A percentile compares a stretch with the other conserved stretches of the same genome.
These are phyloP conservation scores for Erinaceus europaeus DNA, from an alignment of 2,113 vertebrate species.

Conservation along the genomic window DNA sequence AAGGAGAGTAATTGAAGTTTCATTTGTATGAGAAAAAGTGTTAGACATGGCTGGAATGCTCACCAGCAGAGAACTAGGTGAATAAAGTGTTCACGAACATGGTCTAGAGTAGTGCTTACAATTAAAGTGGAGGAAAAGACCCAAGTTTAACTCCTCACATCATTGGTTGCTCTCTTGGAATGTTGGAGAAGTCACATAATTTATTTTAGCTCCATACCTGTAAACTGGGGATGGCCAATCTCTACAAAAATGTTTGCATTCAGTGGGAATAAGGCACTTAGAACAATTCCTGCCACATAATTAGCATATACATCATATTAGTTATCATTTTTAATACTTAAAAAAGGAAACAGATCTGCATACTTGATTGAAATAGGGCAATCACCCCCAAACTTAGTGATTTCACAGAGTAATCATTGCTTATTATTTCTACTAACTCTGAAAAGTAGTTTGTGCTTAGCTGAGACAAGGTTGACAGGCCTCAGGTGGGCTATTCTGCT, in stretches of 20 bases:
- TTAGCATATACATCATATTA: background rate
- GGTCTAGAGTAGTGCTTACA: background rate
- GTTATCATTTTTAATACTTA: slow-evolving; percentile 11
- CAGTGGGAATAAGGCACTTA: background rate
- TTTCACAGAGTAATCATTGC: background rate
- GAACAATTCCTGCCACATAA: background rate
- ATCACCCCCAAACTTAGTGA: background rate
- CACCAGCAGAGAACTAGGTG: background rate
- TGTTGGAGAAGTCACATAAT: background rate
- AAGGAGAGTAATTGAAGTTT: background rate
- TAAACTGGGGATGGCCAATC: background rate
- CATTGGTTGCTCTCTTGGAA: background rate
- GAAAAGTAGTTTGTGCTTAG: too few relatives aligned
- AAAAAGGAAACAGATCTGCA: background rate
- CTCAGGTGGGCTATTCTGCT: background rate
- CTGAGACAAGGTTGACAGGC: background rate
- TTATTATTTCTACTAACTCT: slow-evolving; percentile 5
- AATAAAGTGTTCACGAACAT: background rate
- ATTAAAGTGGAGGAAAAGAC: slow-evolving; percentile 12
- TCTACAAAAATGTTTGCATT: background rate
- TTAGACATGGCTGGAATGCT: background rate
- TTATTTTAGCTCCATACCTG: background rate
- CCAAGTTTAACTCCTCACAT: background rate
- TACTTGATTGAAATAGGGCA: background rate
- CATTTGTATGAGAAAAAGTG: slow-evolving; percentile 6